Percentiles rank a stretch among this genome's conserved stretches.
These are phyloP conservation scores for Chinchilla lanigera DNA, from an alignment of 2,113 vertebrate species.

Conservation along the genomic window DNA sequence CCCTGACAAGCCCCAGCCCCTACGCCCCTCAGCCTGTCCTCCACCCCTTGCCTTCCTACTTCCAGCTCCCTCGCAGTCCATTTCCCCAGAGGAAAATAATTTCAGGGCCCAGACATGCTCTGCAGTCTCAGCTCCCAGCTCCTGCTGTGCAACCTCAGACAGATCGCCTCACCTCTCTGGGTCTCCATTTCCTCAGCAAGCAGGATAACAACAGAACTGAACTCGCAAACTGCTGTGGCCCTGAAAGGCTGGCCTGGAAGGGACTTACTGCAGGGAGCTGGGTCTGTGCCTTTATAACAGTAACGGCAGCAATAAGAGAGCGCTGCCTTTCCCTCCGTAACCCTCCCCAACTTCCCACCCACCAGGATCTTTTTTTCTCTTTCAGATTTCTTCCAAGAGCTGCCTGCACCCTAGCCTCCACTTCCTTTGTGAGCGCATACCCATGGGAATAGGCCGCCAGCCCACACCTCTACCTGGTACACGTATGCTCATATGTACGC, in stretches of 20 bases:
- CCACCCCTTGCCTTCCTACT: background rate
- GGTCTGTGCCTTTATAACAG: background rate
- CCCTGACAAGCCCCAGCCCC: background rate
- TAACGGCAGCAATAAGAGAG: background rate
- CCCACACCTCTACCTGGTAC: background rate
- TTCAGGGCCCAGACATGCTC: background rate
- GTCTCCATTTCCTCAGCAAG: conserved; percentile 15
- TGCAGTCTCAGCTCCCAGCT: background rate
- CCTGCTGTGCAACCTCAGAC: background rate
- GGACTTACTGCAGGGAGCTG: background rate
- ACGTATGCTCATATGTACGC: too few relatives aligned
- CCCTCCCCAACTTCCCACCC: background rate
- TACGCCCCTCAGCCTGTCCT: background rate
- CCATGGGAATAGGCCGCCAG: background rate
- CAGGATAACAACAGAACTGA: background rate
- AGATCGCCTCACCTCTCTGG: conserved; percentile 25
- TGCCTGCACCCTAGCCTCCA: background rate
- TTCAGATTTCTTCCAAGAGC: conserved; percentile 7
- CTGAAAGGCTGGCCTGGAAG: conserved; percentile 6
- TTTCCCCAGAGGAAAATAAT: background rate
- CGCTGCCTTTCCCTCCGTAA: background rate
- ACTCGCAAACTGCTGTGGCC: background rate
- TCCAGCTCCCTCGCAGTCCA: background rate
- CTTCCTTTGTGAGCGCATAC: background rate
- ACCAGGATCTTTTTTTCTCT: background rate